Evolutionary conservation across 2,888 invertebrate genomes (phyloP).

Genomic region (Glyphotaelius pellucidus): DNA sequence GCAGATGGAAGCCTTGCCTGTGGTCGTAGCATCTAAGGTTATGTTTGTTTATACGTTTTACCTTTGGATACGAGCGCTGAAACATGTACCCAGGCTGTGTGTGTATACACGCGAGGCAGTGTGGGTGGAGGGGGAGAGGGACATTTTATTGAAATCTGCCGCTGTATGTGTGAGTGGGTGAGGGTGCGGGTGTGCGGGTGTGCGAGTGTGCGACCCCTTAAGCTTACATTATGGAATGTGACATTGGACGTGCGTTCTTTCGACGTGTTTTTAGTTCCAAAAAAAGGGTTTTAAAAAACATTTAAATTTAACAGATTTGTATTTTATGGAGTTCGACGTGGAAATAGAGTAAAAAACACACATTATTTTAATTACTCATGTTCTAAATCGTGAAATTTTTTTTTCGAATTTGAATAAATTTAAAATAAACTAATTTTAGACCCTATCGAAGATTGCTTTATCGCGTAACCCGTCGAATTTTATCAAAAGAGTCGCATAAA

Average conservation of each 20-base stretch:
- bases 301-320: neutral
- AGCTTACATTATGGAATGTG: conserved; percentile 45
- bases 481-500: neutral
- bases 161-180: conserved; percentile 15
- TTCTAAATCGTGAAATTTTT: too few species aligned
- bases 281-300: neutral
- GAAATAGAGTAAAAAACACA: neutral
- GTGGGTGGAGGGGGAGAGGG: neutral
- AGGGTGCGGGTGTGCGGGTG: conserved; percentile 17
- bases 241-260: conserved; percentile 60
- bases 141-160: conserved; percentile 48
- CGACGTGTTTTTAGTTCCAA: neutral
- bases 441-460: neutral
- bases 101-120: neutral
- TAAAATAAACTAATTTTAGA: neutral
- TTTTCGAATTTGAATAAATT: neutral
- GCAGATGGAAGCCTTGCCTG: conserved; percentile 45
- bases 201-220: conserved; percentile 35
- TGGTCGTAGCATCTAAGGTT: conserved; percentile 55
- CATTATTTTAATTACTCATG: neutral
- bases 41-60: conserved; percentile 52
- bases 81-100: neutral
- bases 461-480: neutral
- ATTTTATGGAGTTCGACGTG: neutral
- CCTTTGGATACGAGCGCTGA: conserved; percentile 45